Percentiles rank a stretch among this genome's conserved stretches.
Evolutionary conservation across 2,113 vertebrate genomes (phyloP).

Genomic region (Tenrec ecaudatus): DNA sequence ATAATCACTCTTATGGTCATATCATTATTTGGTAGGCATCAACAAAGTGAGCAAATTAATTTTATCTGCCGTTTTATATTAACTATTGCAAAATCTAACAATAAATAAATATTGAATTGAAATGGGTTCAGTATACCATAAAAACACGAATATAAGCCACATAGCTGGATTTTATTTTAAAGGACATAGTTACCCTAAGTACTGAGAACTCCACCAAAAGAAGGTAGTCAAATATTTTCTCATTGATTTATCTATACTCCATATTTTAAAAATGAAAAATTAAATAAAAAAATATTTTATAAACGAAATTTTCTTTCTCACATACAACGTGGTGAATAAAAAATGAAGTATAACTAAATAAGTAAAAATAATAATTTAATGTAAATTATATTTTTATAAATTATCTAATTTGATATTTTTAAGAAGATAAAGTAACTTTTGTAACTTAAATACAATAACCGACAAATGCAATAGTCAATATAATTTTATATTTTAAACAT

Average conservation of each 20-base stretch:
- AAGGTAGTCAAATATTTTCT: not conserved
- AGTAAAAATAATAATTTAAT: not conserved
- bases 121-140: not conserved
- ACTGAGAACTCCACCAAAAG: not conserved
- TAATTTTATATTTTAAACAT: not conserved
- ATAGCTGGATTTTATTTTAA: not conserved
- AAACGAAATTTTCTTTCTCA: not conserved
- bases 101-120: not conserved
- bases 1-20: not conserved
- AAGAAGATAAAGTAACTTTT: not conserved
- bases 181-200: not conserved
- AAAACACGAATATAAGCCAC: not conserved
- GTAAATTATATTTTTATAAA: not conserved
- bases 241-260: not conserved
- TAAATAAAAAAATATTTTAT: not conserved
- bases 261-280: not conserved
- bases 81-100: not conserved
- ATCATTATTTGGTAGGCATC: not conserved
- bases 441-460: constrained; percentile 21
- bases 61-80: not conserved
- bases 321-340: not conserved
- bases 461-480: not conserved
- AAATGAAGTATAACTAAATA: not conserved
- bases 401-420: not conserved
- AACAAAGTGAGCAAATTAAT: not conserved